These are phyloP conservation scores for Chinchilla lanigera DNA, from an alignment of 2,113 vertebrate genomes.

Conservation along the genomic window DNA sequence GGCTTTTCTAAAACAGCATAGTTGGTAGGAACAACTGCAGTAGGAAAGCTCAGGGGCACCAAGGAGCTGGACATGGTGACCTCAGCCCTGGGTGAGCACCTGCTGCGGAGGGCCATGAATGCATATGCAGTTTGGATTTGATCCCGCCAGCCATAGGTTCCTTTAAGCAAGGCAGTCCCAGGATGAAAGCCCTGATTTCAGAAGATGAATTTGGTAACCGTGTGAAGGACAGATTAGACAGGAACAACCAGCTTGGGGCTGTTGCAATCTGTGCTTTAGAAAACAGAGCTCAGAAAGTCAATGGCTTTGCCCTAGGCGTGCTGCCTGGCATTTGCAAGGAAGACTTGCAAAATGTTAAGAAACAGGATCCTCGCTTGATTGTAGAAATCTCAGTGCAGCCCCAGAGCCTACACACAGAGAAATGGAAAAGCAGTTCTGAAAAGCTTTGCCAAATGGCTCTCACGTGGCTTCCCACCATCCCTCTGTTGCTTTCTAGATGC, in stretches of 20 bases:
- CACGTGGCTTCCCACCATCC: not conserved
- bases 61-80: not conserved
- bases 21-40: not conserved
- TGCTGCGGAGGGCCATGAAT: too few species aligned
- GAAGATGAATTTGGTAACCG: not conserved
- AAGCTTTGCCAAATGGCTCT: not conserved
- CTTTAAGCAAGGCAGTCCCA: not conserved
- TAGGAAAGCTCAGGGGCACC: not conserved
- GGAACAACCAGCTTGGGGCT: not conserved
- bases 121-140: not conserved
- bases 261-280: constrained; percentile 29
- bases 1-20: not conserved
- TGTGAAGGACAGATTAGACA: not conserved
- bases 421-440: constrained; percentile 5
- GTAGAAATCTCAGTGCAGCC: not conserved
- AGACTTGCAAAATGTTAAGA: constrained; percentile 53
- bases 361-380: constrained; percentile 8
- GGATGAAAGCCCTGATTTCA: not conserved
- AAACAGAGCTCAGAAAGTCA: constrained; percentile 11
- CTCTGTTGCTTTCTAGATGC: not conserved
- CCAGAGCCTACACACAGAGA: not conserved
- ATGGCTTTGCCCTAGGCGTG: not conserved
- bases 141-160: not conserved
- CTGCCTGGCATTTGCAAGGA: constrained; percentile 38
- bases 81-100: not conserved